Base-by-base conservation (phyloP, 2,113 vertebrate genomes). In the Camelus bactrianus region DNA sequence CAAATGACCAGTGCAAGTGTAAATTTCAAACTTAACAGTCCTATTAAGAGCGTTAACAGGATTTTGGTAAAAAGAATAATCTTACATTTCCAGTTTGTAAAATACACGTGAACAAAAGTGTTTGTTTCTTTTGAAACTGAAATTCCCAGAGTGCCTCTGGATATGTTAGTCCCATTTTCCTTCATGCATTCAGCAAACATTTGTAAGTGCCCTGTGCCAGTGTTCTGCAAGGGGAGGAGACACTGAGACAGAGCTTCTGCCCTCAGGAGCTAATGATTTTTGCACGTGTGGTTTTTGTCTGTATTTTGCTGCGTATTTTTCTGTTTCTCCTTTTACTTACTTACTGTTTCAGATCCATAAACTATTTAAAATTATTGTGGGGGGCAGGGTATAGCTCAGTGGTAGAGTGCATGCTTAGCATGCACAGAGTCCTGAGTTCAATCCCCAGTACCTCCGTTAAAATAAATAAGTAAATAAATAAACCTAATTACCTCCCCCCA, bases 271-370 rank as follows among this genome's bases (percentile, higher is more conserved):
- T 83, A 8, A 22, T 52, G 22, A 54, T 65, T 48, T 69, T 56
- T 32, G 13, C 9, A 24, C 1, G 12, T 65, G 19, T 38, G 16
- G 19, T 62, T 94, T 95, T 81, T 24, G 17, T 69, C 48, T 77
- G 14, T 28, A 60, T 6, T 80, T 86, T 58, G 32, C 62, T 70
- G 52, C 13, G 64, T 50, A n/a, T 70, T 94, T 95, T 93, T 54
- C 76, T 88, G 0, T 64, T 92, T 93, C n/a, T 86, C 42, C 42
- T 92, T 84, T 97, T 94, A 85, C 24, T 93, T 79, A 48, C 46
- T 14, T 76, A 20, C 48, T 72, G 30, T 96, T 97, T 95, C 82
- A 95, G 60, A 96, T 65, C 38, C 82, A 24, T 79, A 91, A 88
- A 79, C 64, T 93, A 77, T 88, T 95, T 96, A 91, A 42, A 42